Base-by-base conservation (phyloP, 2,797 vertebrate species). In the Percopsis omiscomaycus region DNA sequence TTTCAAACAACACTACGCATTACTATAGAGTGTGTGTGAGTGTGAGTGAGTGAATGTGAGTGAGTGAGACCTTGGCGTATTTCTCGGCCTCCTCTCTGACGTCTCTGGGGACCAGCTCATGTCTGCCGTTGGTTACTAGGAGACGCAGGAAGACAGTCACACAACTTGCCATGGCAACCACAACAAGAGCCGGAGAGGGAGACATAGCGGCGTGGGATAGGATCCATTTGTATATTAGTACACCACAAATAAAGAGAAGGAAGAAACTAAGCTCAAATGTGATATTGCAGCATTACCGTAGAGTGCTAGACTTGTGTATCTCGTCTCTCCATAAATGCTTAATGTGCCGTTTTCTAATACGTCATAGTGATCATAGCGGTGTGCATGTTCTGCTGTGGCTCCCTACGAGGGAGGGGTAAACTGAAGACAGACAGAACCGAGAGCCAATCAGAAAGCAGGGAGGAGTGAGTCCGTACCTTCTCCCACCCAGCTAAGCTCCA, bases 401-500 rank as follows among this genome's bases (percentile, higher is more conserved):
- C 32, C 32, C 32, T 37, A 37, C 6, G 32, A 37, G 5, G 32
- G 6, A 47, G 3, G 46, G 1, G 22, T 22, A 22, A 37, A 6
- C 32, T 6, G 32, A 6, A 37, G 32, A 37, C 32, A 3, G 32
- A 37, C 32, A 37, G 32, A 37, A 37, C 32, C 32, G 32, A 37
- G 32, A 37, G 6, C 32, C 32, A 37, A 37, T 37, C 4, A 6
- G 32, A 37, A 37, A 4, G 32, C 0, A 15, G 28, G 3, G 5
- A 55, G 12, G 13, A 42, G 14, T 37, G 13, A 42, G 14, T 37
- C 13, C 79, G 81, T 92, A 98, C 97, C 86, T 94, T 97, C 93
- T 91, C 97, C 96, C 65, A 98, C 97, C 97, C 97, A 99, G 90
- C 97, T 99, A 84, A 98, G 95, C 87, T 99, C 97, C 90, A 99